Base-by-base conservation (phyloP, 2,888 invertebrate species). In the Synergus umbraculus region DNA sequence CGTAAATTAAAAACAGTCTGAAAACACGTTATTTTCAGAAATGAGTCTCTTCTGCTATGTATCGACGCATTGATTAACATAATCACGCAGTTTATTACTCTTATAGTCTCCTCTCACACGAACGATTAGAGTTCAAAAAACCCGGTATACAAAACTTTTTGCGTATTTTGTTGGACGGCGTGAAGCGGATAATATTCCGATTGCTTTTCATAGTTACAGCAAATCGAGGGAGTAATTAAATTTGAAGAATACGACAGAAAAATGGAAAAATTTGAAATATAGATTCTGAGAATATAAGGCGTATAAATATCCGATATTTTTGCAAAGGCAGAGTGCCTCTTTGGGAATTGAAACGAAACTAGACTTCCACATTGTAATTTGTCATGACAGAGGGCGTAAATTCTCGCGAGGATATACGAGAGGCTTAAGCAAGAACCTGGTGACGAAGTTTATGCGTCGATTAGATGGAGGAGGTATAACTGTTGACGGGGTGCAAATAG, bases 381-480 rank as follows among this genome's bases (percentile, higher is more conserved):
- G 43, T 43, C 46, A 49, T 43, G 54, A 76, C 64, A 79, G 67
- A 79, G 67, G 46, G 76, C 77, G 43, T 43, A 18, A 76, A 79
- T 76, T 79, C 76, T 58, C 22, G 65, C 49, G 76, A 76, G 76
- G 60, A 44, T 49, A 44, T 49, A 76, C 44, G 76, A 65, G 76
- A 65, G 60, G 65, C 66, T 58, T 66, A 67, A 79, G 76, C 66
- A 76, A 76, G 66, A 44, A 54, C 29, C 44, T 10, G 60, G 60
- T 76, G 79, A 79, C 67, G 67, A 79, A 79, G 73, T 79, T 76
- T 64, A 78, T 78, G 69, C 63, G 69, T 58, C 60, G 64, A 54
- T 64, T 58, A 73, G 73, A 58, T 15, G 63, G 15, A 44, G 76
- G 76, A 15, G 18, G 58, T 37, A 46, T 43, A 66, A 67, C 58